Base-by-base conservation (phyloP, 2,113 vertebrate species). In the Fulica atra region DNA sequence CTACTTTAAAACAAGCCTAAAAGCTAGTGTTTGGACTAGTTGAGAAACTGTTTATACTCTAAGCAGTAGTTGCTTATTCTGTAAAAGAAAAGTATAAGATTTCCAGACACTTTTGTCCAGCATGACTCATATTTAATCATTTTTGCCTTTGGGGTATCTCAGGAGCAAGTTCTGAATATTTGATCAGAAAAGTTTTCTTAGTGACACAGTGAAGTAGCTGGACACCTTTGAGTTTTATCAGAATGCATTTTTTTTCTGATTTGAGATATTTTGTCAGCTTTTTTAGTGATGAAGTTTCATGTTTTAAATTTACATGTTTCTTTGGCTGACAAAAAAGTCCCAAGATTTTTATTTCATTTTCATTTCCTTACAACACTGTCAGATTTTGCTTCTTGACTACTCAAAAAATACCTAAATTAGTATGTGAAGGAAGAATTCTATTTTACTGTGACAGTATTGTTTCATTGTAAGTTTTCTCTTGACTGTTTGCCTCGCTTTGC, bases 401-500 rank as follows among this genome's bases (percentile, higher is more conserved):
- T 3, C 5, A 2, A 20, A 69, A 40, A 69, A 31, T 57, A 28
- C 2, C 42, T 68, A 13, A 91, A 48, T 54, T 3, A 44, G 0
- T 77, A 42, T 71, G 86, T 63, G 65, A 76, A 42, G 56, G 16
- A 46, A 73, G 29, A 86, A 89, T 80, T 81, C 26, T 44, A 6
- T 70, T 89, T 92, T 83, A 31, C 42, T 61, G 11, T 66, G 16
- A 33, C 46, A 64, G 9, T 50, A 31, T 42, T 71, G 33, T 78
- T 93, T 84, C 21, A 40, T 19, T 79, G 1, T 44, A 33, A 50
- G 13, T 91, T 66, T 89, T 88, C 40, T 86, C n/a, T 64, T 93
- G 68, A 74, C 76, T 91, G 24, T 79, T 21, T 94, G 69, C 48
- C 81, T 97, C 92, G 16, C 42, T 56, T 92, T 96, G 79, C 96